phyloP scores from a whole-genome alignment of 2,888 invertebrate genomes.

The Ochropleura leucogaster region DNA sequence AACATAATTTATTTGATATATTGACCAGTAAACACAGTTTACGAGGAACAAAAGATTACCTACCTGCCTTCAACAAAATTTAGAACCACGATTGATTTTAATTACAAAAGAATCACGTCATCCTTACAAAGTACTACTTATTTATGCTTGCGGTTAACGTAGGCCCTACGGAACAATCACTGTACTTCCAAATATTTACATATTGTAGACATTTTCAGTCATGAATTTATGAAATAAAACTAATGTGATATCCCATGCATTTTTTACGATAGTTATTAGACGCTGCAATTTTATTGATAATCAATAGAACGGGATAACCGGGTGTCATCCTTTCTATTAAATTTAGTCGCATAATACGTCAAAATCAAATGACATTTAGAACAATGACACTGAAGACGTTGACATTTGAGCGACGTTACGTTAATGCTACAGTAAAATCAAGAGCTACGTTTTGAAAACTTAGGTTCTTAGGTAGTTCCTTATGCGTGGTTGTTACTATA shows the following conservation, averaged over 20 bases:
- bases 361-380: slow-evolving; percentile 38
- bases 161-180: slow-evolving; percentile 20
- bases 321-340: slow-evolving; percentile 25
- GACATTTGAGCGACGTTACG: slow-evolving; percentile 48
- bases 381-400: slow-evolving; percentile 28
- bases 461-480: background rate
- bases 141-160: slow-evolving; percentile 42
- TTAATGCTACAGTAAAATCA: background rate
- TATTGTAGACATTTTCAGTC: slow-evolving; percentile 51
- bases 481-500: background rate
- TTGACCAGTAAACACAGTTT: slow-evolving; percentile 27
- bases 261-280: slow-evolving; percentile 33
- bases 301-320: slow-evolving; percentile 17
- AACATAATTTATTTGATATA: slow-evolving; percentile 5
- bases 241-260: background rate
- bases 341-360: slow-evolving; percentile 51
- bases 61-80: slow-evolving; percentile 50
- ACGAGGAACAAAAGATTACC: slow-evolving; percentile 43
- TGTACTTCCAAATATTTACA: slow-evolving; percentile 5
- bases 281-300: slow-evolving; percentile 45
- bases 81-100: slow-evolving; percentile 48
- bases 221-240: slow-evolving; percentile 36
- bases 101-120: slow-evolving; percentile 66
- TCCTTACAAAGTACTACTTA: slow-evolving; percentile 42
- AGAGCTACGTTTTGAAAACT: background rate